Conservation (phyloP, 2,797 vertebrate species). For the Carapus acus region DNA sequence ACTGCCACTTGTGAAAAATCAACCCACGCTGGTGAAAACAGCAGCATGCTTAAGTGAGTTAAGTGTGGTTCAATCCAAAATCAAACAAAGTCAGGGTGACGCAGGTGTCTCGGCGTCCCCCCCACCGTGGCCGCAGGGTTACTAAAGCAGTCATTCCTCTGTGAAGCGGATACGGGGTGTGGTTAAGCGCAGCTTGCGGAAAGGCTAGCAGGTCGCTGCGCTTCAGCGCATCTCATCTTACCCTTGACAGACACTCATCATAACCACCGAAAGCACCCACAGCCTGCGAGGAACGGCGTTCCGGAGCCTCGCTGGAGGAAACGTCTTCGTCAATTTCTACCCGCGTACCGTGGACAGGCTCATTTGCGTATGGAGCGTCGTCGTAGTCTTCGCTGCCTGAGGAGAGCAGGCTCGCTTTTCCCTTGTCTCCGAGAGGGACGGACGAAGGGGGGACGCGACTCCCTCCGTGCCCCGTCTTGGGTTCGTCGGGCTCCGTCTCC, state of each 20-base stretch:
- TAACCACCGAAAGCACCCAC: conserved; percentile 56
- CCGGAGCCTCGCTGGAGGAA: conserved; percentile 65
- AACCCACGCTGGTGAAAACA: conserved; percentile 27
- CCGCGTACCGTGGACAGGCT: conserved; percentile 42
- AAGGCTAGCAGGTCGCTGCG: conserved; percentile 42
- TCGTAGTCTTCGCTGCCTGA: conserved; percentile 68
- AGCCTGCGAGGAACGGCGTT: conserved; percentile 56
- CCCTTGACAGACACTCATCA: conserved; percentile 77
- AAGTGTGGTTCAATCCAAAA: conserved; percentile 37
- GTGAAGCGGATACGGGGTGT: conserved; percentile 39
- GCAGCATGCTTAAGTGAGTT: conserved; percentile 55
- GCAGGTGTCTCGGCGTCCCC: conserved; percentile 31
- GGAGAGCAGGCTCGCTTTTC: conserved; percentile 42
- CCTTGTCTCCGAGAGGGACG: conserved; percentile 1
- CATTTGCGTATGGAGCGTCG: conserved; percentile 71
- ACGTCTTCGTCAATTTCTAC: conserved; percentile 52
- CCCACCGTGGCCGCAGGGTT: conserved; percentile 44
- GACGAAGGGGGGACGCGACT: conserved; percentile 6
- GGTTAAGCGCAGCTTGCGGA: conserved; percentile 45
- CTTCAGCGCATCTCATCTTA: conserved; percentile 67
- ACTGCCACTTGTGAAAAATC: conserved; percentile 12
- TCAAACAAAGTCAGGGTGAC: conserved; percentile 33
- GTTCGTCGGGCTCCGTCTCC: conserved; percentile 58
- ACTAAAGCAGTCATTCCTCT: conserved; percentile 49
- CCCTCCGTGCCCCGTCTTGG: conserved; percentile 9